Evolutionary conservation across 2,113 vertebrate species (phyloP).

Genomic region (Mirounga angustirostris): DNA sequence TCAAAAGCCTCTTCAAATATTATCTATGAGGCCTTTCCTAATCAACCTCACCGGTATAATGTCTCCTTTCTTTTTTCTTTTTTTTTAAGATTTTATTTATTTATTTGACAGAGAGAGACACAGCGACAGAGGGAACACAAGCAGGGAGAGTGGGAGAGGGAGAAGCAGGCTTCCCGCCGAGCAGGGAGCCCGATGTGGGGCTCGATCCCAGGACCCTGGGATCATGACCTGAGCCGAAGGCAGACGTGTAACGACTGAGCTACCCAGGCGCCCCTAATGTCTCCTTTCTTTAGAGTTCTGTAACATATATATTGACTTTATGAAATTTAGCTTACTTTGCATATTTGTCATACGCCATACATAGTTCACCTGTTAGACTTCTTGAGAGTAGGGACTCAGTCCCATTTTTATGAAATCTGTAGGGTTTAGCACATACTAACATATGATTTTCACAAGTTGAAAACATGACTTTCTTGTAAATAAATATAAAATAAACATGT

Average conservation of each 20-base stretch:
- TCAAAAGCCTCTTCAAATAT: neutral
- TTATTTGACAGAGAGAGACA: no score
- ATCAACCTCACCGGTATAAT: neutral
- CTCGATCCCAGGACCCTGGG: no score
- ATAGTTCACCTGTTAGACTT: neutral
- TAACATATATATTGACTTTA: neutral
- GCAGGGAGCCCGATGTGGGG: no score
- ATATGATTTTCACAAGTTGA: conserved; percentile 16
- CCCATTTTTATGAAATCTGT: conserved; percentile 18
- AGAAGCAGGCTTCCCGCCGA: no score
- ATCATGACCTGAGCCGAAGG: no score
- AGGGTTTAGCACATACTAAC: neutral
- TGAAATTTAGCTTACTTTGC: neutral
- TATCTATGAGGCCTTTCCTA: neutral
- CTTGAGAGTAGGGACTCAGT: neutral
- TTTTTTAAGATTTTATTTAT: no score
- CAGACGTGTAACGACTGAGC: no score
- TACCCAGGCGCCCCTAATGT: no score
- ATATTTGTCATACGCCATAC: neutral
- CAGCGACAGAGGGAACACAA: no score
- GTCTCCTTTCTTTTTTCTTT: no score
- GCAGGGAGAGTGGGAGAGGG: no score
- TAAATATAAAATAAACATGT: conserved; percentile 27
- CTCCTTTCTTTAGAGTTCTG: neutral
- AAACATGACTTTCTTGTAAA: neutral